Evolutionary conservation across 2,113 vertebrate genomes (phyloP).

Genomic region (Sturnira hondurensis): DNA sequence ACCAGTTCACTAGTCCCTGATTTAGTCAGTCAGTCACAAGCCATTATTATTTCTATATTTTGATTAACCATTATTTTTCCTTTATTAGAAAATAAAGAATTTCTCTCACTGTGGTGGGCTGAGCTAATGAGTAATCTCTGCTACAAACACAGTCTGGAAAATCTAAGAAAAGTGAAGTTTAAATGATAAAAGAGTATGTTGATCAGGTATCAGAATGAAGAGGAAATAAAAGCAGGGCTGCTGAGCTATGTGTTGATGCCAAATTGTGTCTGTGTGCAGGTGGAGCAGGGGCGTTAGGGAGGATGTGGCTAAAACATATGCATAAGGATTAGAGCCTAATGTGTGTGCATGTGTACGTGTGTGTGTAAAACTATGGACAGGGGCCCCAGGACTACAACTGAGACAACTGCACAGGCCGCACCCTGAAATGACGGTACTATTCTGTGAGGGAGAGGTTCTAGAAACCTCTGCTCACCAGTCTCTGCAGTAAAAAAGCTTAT

Average conservation of each 20-base stretch:
- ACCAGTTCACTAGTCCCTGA: neutral
- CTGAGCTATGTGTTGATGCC: neutral
- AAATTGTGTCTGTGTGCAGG: neutral
- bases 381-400: neutral
- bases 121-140: neutral
- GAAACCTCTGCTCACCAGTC: neutral
- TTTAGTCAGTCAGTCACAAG: neutral
- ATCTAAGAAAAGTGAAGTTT: neutral
- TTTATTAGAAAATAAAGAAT: constrained; percentile 18
- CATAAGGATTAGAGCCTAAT: neutral
- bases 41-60: neutral
- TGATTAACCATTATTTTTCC: neutral
- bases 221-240: neutral
- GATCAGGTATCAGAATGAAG: neutral
- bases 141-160: neutral
- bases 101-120: neutral
- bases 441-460: neutral
- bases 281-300: neutral
- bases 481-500: neutral
- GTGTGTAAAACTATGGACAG: neutral
- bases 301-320: neutral
- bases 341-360: neutral
- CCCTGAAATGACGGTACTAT: neutral
- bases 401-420: neutral
- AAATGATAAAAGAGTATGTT: neutral